phyloP scores from a whole-genome alignment of 1,140 invertebrate species.

The Meloidogyne floridensis region DNA sequence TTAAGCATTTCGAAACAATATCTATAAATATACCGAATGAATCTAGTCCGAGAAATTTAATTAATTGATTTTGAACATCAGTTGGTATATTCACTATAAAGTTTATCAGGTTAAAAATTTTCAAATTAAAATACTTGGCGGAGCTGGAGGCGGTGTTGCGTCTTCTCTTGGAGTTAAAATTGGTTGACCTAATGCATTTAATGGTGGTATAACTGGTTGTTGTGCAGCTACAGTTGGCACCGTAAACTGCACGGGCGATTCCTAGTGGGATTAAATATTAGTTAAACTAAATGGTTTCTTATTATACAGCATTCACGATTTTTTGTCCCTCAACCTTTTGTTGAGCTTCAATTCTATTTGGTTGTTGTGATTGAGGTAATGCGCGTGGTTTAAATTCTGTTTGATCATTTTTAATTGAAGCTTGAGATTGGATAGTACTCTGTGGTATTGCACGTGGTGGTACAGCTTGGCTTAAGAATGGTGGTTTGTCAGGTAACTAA shows the following conservation, averaged over 20 bases:
- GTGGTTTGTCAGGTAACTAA: slow-evolving; percentile 33
- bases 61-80: slow-evolving; percentile 65
- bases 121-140: slow-evolving; percentile 33
- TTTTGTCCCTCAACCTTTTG: not conserved
- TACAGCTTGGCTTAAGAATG: slow-evolving; percentile 44
- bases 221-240: slow-evolving; percentile 31
- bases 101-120: slow-evolving; percentile 26
- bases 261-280: not conserved
- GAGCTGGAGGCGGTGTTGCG: slow-evolving; percentile 54
- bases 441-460: slow-evolving; percentile 51
- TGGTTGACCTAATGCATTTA: slow-evolving; percentile 23
- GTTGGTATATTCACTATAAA: slow-evolving; percentile 60
- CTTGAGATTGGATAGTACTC: not conserved
- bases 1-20: too few species aligned
- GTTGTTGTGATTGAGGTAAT: not conserved
- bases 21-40: slow-evolving; percentile 45
- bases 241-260: slow-evolving; percentile 7
- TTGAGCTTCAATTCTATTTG: not conserved
- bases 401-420: not conserved
- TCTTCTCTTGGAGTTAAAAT: slow-evolving; percentile 42
- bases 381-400: not conserved
- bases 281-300: too few species aligned
- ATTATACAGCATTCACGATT: not conserved
- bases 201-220: slow-evolving; percentile 38
- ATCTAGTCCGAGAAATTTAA: slow-evolving; percentile 66